phyloP scores from a whole-genome alignment of 2,888 invertebrate genomes.

The Cordilura impudica region DNA sequence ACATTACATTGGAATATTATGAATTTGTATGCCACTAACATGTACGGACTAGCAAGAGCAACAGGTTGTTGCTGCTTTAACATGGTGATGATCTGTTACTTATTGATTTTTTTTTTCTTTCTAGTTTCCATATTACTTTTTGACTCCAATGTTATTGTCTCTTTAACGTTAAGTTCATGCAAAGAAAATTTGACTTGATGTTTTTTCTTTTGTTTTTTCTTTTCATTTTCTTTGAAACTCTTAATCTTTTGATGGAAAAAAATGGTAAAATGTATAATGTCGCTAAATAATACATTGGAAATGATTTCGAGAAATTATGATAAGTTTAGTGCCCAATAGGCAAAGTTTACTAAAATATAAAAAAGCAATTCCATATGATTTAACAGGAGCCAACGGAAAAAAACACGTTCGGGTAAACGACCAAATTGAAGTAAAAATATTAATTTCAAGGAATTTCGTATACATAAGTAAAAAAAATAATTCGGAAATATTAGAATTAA shows the following conservation, averaged over 20 bases:
- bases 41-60: slow-evolving; percentile 29
- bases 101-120: slow-evolving; percentile 54
- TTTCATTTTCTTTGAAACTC: no score
- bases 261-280: slow-evolving; percentile 55
- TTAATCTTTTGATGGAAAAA: slow-evolving; percentile 38
- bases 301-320: slow-evolving; percentile 33
- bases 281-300: slow-evolving; percentile 55
- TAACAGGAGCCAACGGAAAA: no score
- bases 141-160: slow-evolving; percentile 27
- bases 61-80: slow-evolving; percentile 57
- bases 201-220: no score
- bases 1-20: slow-evolving; percentile 54
- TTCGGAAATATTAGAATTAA: no score
- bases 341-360: neutral
- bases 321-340: slow-evolving; percentile 32
- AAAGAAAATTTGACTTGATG: slow-evolving; percentile 54
- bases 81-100: slow-evolving; percentile 62
- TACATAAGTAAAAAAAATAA: no score
- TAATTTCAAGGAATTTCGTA: no score
- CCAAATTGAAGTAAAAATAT: no score
- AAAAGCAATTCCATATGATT: no score
- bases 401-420: no score
- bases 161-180: slow-evolving; percentile 50
- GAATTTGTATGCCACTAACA: slow-evolving; percentile 48
- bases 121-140: neutral